Evolutionary conservation across 2,797 vertebrate genomes (phyloP), one percentile per base, ranked within the genome.

Genomic region (Menidia menidia): DNA sequence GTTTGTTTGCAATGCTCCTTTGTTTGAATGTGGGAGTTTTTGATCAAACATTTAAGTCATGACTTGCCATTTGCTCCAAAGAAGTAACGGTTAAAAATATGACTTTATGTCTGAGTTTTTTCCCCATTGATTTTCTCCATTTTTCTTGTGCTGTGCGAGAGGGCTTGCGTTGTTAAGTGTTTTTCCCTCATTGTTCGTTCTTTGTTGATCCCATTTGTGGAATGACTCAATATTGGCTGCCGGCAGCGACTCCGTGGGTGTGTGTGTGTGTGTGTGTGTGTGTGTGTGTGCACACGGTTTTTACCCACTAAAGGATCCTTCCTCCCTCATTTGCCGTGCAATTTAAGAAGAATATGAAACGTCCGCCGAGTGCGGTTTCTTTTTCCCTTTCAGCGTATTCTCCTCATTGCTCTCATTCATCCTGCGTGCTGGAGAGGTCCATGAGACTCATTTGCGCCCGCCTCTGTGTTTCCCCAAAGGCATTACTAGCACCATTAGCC

Each of bases 401-500:
- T 80, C 48, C 64, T 55, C 71, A 39, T 74, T 25, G 66, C 64
- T 73, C 66, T 75, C 74, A 82, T 88, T 87, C 83, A 84, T 84
- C 81, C 84, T 61, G 77, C 67, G 79, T 80, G 82, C 78, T 41
- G 58, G 68, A 89, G 83, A 86, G 83, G 87, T 93, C 94, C 90
- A 75, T 83, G 83, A 94, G 95, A 93, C 93, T 96, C 94, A 95
- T 97, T 96, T 96, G 87, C 78, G 90, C 93, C 92, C 74, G 92
- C 88, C 86, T 89, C 86, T 89, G 92, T 89, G 87, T 64, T 93
- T 94, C 51, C 92, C 95, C 92, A 78, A 80, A 94, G 93, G 88
- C 92, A 92, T 93, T 88, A 88, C 85, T 73, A 71, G 95, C 94
- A 93, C 94, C 94, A 95, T 95, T 96, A 95, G 92, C 1, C 8